Evolutionary conservation across 2,888 invertebrate species (phyloP).

Genomic region (Pristionchus japonicus): DNA sequence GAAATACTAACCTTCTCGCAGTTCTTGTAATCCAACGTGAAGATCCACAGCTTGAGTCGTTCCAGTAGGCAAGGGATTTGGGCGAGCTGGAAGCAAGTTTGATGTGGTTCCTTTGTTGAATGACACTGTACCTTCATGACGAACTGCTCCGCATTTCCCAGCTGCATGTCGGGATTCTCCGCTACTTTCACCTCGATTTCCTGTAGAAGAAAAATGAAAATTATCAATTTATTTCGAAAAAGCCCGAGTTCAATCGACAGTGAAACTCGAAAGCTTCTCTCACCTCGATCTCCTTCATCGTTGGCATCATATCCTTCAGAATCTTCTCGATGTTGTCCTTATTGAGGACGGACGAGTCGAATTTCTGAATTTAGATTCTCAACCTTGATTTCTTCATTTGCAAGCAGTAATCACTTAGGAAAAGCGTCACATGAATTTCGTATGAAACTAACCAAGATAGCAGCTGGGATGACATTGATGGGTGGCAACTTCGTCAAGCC

Average conservation of each 20-base stretch:
- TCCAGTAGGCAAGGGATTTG: slow-evolving; percentile 91
- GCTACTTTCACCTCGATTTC: slow-evolving; percentile 77
- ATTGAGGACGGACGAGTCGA: slow-evolving; percentile 98
- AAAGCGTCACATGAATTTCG: background rate
- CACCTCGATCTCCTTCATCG: slow-evolving; percentile 84
- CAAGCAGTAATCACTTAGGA: background rate
- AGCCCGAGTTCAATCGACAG: too few relatives aligned
- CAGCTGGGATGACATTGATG: slow-evolving; percentile 97
- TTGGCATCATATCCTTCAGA: slow-evolving; percentile 93
- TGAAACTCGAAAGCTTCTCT: too few relatives aligned
- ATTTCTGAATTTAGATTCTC: slow-evolving; percentile 98
- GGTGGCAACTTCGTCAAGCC: slow-evolving; percentile 99
- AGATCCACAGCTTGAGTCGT: slow-evolving; percentile 95
- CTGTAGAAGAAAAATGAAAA: slow-evolving; percentile 50
- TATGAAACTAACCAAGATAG: slow-evolving; percentile 77
- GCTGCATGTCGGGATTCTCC: slow-evolving; percentile 88
- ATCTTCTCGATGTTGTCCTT: slow-evolving; percentile 88
- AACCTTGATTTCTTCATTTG: background rate
- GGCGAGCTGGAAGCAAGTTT: slow-evolving; percentile 84
- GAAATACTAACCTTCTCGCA: slow-evolving; percentile 85
- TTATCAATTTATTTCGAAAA: background rate
- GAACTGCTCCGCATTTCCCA: slow-evolving; percentile 96
- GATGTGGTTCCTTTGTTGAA: too few relatives aligned
- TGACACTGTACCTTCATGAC: slow-evolving; percentile 87
- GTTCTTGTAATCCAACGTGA: slow-evolving; percentile 97